phyloP scores from a whole-genome alignment of 1,140 invertebrate genomes.

The Temnothorax longispinosus region DNA sequence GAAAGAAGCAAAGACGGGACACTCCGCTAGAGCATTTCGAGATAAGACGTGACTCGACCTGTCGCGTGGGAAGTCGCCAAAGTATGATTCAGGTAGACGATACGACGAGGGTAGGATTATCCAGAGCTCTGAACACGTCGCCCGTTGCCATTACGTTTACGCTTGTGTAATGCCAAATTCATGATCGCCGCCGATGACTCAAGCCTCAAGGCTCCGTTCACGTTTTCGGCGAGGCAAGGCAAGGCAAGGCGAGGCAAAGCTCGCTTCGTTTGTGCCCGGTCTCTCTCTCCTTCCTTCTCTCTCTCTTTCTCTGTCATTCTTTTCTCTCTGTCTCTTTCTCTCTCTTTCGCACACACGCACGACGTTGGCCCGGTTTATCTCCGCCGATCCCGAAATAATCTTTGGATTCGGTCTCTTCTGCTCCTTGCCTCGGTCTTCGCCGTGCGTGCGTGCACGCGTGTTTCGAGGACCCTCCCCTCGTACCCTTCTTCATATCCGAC shows the following conservation, averaged over 20 bases:
- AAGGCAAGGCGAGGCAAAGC: neutral
- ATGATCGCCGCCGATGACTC: conserved; percentile 70
- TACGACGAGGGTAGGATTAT: conserved; percentile 29
- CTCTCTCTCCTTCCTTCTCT: neutral
- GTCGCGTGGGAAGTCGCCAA: conserved; percentile 10
- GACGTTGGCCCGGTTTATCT: conserved; percentile 82
- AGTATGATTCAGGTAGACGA: conserved; percentile 17
- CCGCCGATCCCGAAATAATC: conserved; percentile 80
- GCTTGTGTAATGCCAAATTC: conserved; percentile 61
- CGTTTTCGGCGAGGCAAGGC: conserved; percentile 22
- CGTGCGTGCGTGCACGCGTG: conserved; percentile 18
- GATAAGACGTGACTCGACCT: neutral
- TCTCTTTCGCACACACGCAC: conserved; percentile 65
- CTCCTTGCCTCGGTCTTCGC: conserved; percentile 63
- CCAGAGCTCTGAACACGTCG: neutral
- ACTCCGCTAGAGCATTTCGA: neutral
- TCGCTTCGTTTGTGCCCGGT: conserved; percentile 14
- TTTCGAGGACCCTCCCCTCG: conserved; percentile 37
- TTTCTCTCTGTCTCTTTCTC: neutral
- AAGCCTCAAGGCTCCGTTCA: conserved; percentile 79
- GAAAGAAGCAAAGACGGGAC: neutral
- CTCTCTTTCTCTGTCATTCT: neutral
- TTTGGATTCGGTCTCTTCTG: conserved; percentile 77
- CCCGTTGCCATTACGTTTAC: conserved; percentile 64
- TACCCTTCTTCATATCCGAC: conserved; percentile 20